Conservation (phyloP, 2,113 vertebrate genomes). For the Turnix velox region DNA sequence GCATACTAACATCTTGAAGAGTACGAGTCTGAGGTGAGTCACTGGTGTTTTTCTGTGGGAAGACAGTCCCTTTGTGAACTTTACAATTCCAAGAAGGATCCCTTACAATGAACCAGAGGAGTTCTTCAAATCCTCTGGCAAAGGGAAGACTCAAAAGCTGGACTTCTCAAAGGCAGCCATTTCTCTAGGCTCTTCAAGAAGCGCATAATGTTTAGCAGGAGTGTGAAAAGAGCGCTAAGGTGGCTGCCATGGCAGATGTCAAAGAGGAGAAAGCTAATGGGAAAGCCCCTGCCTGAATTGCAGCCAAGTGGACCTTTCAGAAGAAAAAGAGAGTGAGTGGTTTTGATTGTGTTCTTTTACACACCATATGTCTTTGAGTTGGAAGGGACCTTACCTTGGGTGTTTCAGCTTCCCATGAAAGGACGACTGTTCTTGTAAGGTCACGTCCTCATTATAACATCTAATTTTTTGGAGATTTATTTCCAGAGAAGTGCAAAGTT, state of each 20-base stretch:
- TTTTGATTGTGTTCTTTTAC: neutral
- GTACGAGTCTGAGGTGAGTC: neutral
- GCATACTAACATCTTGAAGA: neutral
- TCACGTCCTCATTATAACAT: neutral
- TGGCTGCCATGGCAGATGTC: neutral
- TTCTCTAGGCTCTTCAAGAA: neutral
- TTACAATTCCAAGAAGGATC: neutral
- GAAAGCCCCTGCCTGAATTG: neutral
- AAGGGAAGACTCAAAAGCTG: neutral
- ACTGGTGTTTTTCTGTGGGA: neutral
- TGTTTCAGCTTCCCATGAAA: conserved; percentile 3
- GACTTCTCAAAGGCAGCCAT: neutral
- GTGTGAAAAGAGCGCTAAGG: neutral
- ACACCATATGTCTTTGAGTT: neutral
- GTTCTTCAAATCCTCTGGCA: neutral
- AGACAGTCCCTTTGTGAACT: neutral
- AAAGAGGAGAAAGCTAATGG: neutral
- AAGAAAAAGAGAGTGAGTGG: neutral
- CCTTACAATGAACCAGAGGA: neutral
- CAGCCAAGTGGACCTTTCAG: neutral
- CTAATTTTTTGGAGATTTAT: conserved; percentile 41
- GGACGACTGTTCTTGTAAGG: conserved; percentile 2
- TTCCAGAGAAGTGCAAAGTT: conserved; percentile 15
- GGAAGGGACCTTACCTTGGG: neutral
- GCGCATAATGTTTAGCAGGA: neutral